phyloP scores from a whole-genome alignment of 2,888 invertebrate genomes.

The Spodoptera exigua region DNA sequence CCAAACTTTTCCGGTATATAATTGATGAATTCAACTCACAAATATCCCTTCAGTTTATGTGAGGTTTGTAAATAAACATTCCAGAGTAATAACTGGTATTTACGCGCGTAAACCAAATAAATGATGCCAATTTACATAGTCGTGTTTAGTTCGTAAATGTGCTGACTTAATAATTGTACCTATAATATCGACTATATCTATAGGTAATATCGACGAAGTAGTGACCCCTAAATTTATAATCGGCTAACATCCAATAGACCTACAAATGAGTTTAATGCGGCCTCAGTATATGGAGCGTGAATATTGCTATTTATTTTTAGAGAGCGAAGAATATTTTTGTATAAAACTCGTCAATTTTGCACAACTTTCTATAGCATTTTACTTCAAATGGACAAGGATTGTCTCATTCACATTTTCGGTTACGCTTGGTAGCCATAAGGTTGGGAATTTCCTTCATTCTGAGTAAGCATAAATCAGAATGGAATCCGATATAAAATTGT shows the following conservation, averaged over 20 bases:
- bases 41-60: constrained; percentile 27
- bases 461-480: constrained; percentile 20
- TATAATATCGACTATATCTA: constrained; percentile 19
- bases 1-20: constrained; percentile 13
- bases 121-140: constrained; percentile 23
- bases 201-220: constrained; percentile 13
- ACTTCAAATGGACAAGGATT: constrained; percentile 5
- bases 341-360: background rate
- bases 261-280: constrained; percentile 49
- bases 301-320: constrained; percentile 39
- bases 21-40: constrained; percentile 20
- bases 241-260: constrained; percentile 38
- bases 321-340: constrained; percentile 19
- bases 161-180: constrained; percentile 21
- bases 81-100: constrained; percentile 16
- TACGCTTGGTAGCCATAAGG: constrained; percentile 9
- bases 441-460: constrained; percentile 7
- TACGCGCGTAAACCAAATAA: constrained; percentile 19
- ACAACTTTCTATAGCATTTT: constrained; percentile 5
- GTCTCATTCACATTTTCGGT: constrained; percentile 21
- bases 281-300: constrained; percentile 41
- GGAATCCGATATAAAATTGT: constrained; percentile 18
- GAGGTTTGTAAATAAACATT: constrained; percentile 31
- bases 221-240: constrained; percentile 44
- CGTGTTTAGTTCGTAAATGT: constrained; percentile 21